Evolutionary conservation across 2,113 vertebrate genomes (phyloP), one percentile per base, ranked within the genome.

Genomic region (Pandion haliaetus): DNA sequence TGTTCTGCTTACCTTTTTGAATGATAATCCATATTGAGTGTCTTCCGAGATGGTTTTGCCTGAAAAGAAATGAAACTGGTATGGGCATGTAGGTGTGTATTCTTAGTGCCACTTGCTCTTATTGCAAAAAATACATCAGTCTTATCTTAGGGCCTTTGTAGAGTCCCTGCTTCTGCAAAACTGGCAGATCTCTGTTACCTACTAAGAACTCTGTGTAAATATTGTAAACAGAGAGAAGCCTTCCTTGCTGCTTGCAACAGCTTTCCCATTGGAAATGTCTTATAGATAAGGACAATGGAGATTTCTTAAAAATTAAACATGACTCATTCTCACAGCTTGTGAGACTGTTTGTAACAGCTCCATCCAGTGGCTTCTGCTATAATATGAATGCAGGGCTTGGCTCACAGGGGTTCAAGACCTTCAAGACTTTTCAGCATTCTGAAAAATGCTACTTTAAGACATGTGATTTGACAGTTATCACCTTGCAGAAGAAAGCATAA

Each of bases 341-440:
- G 47, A 63, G 78, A 25, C 14, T 80, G 57, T 88, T 90, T 88
- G 32, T 91, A 95, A 91, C 93, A 96, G 89, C 96, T 96, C 96
- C 90, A 94, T 97, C 89, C 94, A 91, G 94, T 93, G 96, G 90
- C 42, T 95, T 61, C 62, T 77, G 70, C 62, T 45, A 38, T 52
- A 44, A 66, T 14, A 8, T 1, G 32, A 58, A 14, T 8, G 8
- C 28, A 73, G 80, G 66, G n/a, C 25, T 76, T 70, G 55, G 15
- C 34, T 92, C 14, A 11, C 6, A 14, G 14, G 80, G 49, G 21
- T 65, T 89, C 36, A 34, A 67, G 54, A 66, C 79, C 55, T 79
- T 44, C 44, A 66, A 62, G 83, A 21, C n/a, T 16, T 29, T 54
- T 54, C 52, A 17, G 52, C 26, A 29, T 54, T 54, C 52, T 82